Conservation (phyloP, 2,797 vertebrate species). For the Sternarchorhynchus goeldii region DNA sequence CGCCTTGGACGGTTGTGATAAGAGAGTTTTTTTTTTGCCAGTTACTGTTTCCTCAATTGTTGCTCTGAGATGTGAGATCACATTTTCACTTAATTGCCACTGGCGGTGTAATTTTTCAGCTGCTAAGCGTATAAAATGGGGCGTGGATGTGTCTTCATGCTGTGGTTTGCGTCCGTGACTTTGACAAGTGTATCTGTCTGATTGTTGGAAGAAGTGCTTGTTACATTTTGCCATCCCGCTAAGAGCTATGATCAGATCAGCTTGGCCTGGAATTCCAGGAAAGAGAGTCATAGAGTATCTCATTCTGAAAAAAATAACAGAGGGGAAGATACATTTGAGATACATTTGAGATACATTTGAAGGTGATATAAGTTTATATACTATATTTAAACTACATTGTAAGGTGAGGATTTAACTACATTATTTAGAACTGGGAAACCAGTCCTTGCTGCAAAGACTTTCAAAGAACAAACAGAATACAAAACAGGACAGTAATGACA, state of each 20-base stretch:
- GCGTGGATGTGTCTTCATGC: not conserved
- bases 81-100: conserved; percentile 29
- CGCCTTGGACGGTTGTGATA: conserved; percentile 27
- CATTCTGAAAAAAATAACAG: not conserved
- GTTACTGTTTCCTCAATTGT: conserved; percentile 16
- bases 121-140: not conserved
- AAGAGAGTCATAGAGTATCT: not conserved
- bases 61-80: conserved; percentile 17
- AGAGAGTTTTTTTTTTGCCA: conserved; percentile 31
- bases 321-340: not conserved
- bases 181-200: conserved; percentile 9
- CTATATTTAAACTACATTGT: not conserved
- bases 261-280: not conserved
- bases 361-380: too few species aligned
- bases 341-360: not conserved
- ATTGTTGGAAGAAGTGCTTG: not conserved
- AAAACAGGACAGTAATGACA: too few species aligned
- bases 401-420: not conserved
- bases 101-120: conserved; percentile 6
- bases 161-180: not conserved
- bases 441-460: too few species aligned
- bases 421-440: not conserved
- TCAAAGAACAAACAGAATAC: too few species aligned
- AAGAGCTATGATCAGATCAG: not conserved
- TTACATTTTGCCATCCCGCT: not conserved